Conservation (phyloP, 2,113 vertebrate species). For the Nycticebus coucang region DNA sequence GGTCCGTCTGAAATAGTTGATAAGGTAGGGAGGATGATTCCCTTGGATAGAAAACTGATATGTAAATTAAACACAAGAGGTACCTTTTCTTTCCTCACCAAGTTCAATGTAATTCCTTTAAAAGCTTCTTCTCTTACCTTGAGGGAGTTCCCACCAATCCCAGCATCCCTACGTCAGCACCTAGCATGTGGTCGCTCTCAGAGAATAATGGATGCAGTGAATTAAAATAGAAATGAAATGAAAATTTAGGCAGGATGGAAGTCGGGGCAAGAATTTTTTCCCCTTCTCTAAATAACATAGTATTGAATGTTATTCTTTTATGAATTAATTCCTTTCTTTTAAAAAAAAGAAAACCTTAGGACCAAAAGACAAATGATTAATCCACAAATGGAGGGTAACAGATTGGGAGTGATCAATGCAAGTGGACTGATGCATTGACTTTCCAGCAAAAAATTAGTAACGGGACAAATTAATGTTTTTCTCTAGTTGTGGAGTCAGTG, state of each 20-base stretch:
- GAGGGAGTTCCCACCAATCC: not conserved
- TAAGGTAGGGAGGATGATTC: conserved; percentile 57
- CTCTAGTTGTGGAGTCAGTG: conserved; percentile 51
- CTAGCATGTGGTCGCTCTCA: not conserved
- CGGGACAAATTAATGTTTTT: not conserved
- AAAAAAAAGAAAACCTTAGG: not conserved
- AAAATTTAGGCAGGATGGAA: not conserved
- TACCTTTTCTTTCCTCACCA: not conserved
- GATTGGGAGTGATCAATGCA: conserved; percentile 64
- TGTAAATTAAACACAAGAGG: not conserved
- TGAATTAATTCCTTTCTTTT: conserved; percentile 52
- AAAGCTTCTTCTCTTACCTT: not conserved
- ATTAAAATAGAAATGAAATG: not conserved
- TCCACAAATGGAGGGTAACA: not conserved
- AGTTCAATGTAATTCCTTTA: not conserved
- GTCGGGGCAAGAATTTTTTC: not conserved
- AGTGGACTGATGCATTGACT: conserved; percentile 37
- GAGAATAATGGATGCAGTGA: not conserved
- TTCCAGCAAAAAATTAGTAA: not conserved
- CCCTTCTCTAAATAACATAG: not conserved
- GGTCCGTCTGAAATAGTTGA: conserved; percentile 72
- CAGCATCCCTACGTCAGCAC: not conserved
- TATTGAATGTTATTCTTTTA: conserved; percentile 33
- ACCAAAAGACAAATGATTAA: conserved; percentile 42
- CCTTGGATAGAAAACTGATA: conserved; percentile 51